phyloP scores from a whole-genome alignment of 2,113 vertebrate genomes.

The Fregata magnificens region DNA sequence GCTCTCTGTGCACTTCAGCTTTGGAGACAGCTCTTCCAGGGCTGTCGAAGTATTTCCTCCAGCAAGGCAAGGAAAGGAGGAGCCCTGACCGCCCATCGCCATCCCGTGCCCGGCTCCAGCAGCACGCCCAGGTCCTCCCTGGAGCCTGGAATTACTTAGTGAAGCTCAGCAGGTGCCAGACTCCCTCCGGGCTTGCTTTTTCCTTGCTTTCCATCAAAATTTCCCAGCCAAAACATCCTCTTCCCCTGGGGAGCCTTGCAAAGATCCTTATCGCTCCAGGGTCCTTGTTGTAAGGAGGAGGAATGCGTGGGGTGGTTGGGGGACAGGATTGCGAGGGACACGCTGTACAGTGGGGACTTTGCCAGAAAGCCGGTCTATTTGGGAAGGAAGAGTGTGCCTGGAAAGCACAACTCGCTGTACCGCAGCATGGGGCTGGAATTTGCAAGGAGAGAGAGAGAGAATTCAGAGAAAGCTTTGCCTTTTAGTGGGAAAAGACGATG shows the following conservation, averaged over 20 bases:
- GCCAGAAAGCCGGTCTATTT: background rate
- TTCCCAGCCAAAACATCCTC: conserved; percentile 8
- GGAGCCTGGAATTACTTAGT: background rate
- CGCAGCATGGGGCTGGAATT: background rate
- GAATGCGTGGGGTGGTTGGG: background rate
- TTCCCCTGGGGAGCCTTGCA: background rate
- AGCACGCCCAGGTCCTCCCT: background rate
- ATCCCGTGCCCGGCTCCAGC: background rate
- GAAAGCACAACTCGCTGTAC: background rate
- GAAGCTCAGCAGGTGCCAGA: conserved; percentile 33
- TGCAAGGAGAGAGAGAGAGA: background rate
- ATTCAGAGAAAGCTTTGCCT: background rate
- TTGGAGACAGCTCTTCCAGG: background rate
- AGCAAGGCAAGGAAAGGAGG: background rate
- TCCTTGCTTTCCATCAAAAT: background rate
- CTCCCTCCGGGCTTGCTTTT: background rate
- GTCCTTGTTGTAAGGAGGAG: background rate
- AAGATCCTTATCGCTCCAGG: background rate
- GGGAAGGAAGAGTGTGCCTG: conserved; percentile 5
- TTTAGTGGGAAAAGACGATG: background rate
- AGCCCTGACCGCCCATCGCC: background rate
- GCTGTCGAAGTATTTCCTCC: background rate
- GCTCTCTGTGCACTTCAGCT: background rate
- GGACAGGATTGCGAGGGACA: background rate
- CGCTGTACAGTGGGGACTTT: conserved; percentile 6